Percentiles rank a stretch among this genome's conserved stretches.
Conservation (phyloP, 2,797 vertebrate species). For the Simalia tracyae region DNA sequence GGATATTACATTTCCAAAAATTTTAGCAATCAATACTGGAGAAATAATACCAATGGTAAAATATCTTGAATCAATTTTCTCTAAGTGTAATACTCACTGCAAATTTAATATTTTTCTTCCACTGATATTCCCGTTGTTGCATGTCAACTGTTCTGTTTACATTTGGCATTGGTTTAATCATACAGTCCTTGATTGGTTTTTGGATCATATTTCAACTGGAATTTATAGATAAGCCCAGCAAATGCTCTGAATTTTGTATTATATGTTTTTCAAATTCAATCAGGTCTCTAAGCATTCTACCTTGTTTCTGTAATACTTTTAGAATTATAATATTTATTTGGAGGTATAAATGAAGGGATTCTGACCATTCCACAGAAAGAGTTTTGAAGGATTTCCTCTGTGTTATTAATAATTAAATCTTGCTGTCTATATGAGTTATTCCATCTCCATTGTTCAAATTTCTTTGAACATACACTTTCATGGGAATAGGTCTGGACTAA, state of each 20-base stretch:
- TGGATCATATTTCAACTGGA: background rate
- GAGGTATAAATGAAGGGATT: background rate
- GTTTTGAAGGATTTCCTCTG: background rate
- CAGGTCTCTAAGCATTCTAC: background rate
- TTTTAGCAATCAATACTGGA: background rate
- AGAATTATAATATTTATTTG: background rate
- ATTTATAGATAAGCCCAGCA: background rate
- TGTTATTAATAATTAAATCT: background rate
- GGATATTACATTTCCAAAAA: background rate
- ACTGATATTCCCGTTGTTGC: background rate
- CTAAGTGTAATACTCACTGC: background rate
- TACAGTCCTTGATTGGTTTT: background rate
- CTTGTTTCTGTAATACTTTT: background rate
- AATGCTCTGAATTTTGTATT: background rate
- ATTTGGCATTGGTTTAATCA: background rate
- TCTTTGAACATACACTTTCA: background rate
- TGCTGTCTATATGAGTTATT: background rate
- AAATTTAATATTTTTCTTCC: background rate
- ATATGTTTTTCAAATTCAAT: background rate
- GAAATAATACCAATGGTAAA: background rate
- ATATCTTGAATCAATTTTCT: background rate
- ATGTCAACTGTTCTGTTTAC: background rate
- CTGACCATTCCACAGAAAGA: background rate
- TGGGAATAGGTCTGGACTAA: background rate
- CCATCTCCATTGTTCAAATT: background rate